Percentiles rank a stretch among this genome's conserved stretches.
These are phyloP conservation scores for Calliopum simillimum DNA, from an alignment of 2,888 invertebrate species.

Conservation along the genomic window DNA sequence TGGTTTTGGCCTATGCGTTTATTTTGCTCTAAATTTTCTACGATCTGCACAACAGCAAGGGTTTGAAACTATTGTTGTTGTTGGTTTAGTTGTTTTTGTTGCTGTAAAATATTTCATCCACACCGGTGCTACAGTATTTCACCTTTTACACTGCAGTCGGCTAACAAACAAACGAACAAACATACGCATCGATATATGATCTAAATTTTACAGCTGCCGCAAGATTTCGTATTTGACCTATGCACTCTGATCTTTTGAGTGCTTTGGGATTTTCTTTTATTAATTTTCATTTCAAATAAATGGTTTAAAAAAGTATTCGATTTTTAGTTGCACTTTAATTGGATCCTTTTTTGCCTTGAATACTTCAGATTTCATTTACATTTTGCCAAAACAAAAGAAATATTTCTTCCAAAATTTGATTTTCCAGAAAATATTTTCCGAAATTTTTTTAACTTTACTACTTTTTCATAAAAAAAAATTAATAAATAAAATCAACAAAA, in stretches of 20 bases:
- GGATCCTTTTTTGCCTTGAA: too few relatives aligned
- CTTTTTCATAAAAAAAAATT: too few relatives aligned
- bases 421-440: too few relatives aligned
- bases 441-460: too few relatives aligned
- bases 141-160: slow-evolving; percentile 1
- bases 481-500: too few relatives aligned
- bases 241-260: too few relatives aligned
- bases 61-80: slow-evolving; percentile 12
- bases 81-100: slow-evolving; percentile 19
- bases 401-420: too few relatives aligned
- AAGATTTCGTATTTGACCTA: not conserved
- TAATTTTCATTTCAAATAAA: slow-evolving; percentile 28
- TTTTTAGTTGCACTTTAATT: slow-evolving; percentile 14
- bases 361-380: too few relatives aligned
- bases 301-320: slow-evolving; percentile 37
- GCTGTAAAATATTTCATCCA: slow-evolving; percentile 11
- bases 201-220: not conserved
- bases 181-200: not conserved
- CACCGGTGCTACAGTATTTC: slow-evolving; percentile 9
- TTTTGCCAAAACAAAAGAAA: too few relatives aligned
- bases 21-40: slow-evolving; percentile 12
- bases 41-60: slow-evolving; percentile 13
- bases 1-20: slow-evolving; percentile 16
- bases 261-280: slow-evolving; percentile 14
- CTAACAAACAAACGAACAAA: too few relatives aligned